Percentiles rank a stretch among this genome's conserved stretches.
phyloP scores from a whole-genome alignment of 2,113 vertebrate genomes.

The Rhadina sibilatrix region DNA sequence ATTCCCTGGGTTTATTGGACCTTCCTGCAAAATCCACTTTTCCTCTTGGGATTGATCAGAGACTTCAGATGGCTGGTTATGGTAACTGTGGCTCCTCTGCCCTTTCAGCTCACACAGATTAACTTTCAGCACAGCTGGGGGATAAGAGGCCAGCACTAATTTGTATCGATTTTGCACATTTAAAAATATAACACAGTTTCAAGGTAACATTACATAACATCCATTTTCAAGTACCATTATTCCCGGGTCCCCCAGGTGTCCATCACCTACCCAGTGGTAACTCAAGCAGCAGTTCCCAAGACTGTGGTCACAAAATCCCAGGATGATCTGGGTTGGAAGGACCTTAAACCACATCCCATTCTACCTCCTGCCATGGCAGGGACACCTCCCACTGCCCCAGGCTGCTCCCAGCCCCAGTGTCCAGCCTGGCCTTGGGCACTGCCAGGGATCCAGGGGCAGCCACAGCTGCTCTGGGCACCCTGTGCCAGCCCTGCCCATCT shows the following conservation, averaged over 20 bases:
- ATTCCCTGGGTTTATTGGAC: not conserved
- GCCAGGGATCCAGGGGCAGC: not conserved
- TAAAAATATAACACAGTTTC: not conserved
- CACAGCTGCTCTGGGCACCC: not conserved
- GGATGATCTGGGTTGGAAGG: not conserved
- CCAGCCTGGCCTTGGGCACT: not conserved
- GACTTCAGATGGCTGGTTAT: not conserved
- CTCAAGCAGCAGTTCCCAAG: not conserved
- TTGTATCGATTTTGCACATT: not conserved
- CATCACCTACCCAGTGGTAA: not conserved
- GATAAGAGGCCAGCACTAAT: not conserved
- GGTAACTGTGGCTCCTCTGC: not conserved
- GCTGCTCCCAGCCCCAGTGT: accelerated
- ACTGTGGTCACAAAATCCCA: not conserved
- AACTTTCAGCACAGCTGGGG: not conserved
- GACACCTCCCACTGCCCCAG: not conserved
- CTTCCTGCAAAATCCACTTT: not conserved
- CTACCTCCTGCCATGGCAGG: not conserved
- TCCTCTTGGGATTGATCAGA: not conserved
- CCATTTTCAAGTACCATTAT: not conserved
- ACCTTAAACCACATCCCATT: accelerated
- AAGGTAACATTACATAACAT: not conserved
- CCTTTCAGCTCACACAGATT: not conserved
- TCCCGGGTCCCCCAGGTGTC: not conserved
- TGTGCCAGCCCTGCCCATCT: not conserved